Evolutionary conservation across 2,113 vertebrate genomes (phyloP), one percentile per base, ranked within the genome.

Genomic region (Syrmaticus mikado): DNA sequence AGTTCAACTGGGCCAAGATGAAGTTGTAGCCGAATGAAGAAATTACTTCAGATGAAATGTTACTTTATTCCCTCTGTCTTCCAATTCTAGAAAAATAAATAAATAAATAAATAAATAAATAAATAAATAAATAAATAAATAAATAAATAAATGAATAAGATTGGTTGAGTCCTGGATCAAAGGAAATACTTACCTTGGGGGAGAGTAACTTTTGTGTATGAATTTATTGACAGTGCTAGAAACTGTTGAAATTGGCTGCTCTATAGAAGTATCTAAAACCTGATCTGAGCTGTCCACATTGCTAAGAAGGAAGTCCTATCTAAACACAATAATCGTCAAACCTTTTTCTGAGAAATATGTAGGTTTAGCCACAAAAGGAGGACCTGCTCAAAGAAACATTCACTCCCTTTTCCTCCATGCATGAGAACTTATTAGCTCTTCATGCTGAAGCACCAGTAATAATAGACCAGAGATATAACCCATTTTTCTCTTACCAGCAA

Each of bases 1-100:
- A 92, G 65, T 82, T 94, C 89, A 82, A 3, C 38, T 28, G 40
- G 73, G 86, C 62, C 76, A 81, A 90, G 43, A 90, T 89, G 53
- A 87, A 90, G 27, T 58, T 78, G 52, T 85, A 92, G 94, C 78
- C 79, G 70, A 93, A 95, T 95, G 93, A 96, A 89, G 36, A 92
- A 68, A n/a, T 45, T 77, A 92, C 62, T 96, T 88, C 70, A 76
- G 74, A 87, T 75, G 75, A 85, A 95, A 90, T 74, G 13, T 25
- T 83, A 45, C 13, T 0, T 75, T 81, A 21, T 94, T 83, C 40
- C 36, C 12, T 80, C 80, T 18, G 18, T 61, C 55, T 77, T 90
- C 52, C 24, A 8, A 57, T 88, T 88, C 72, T 57, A 86, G 21
- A 38, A 89, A 53, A 90, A n/a, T n/a, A 36, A 61, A 93, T 27